phyloP scores from a whole-genome alignment of 2,888 invertebrate species.

The Caenorhabditis sp. region DNA sequence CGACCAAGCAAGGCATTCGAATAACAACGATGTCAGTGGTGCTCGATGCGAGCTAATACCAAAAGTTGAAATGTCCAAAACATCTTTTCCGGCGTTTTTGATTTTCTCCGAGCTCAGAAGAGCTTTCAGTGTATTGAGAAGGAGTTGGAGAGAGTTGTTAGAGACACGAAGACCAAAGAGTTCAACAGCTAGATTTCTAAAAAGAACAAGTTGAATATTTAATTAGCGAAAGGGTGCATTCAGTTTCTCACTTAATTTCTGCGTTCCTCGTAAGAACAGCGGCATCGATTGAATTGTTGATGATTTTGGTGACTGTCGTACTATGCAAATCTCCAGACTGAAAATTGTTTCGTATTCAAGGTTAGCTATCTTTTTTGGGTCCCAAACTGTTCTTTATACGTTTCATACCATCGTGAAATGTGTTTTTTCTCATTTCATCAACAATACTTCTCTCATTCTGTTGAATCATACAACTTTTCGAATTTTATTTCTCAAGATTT shows the following conservation, averaged over 20 bases:
- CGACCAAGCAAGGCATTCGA: constrained; percentile 20
- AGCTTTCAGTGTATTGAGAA: constrained; percentile 24
- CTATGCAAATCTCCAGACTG: constrained; percentile 43
- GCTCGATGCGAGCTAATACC: constrained; percentile 14
- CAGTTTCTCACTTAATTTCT: not conserved
- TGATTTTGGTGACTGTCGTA: constrained; percentile 12
- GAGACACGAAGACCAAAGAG: constrained; percentile 38
- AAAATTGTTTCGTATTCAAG: no score
- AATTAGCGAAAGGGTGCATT: no score
- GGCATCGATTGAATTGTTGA: constrained; percentile 30
- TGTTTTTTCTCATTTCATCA: no score
- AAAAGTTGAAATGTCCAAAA: constrained; percentile 21
- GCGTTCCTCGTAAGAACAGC: constrained; percentile 18
- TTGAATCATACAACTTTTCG: no score
- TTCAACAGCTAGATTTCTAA: constrained; percentile 27
- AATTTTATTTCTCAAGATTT: not conserved
- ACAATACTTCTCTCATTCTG: no score
- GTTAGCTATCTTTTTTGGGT: no score
- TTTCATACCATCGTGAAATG: no score
- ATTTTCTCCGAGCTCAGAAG: constrained; percentile 16
- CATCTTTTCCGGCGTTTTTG: constrained; percentile 13
- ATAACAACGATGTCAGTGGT: constrained; percentile 18
- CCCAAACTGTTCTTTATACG: no score
- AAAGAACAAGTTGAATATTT: no score
- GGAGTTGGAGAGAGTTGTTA: not conserved